These are phyloP conservation scores for Peromyscus melanophrys DNA, from an alignment of 2,797 vertebrate genomes.

Conservation along the genomic window DNA sequence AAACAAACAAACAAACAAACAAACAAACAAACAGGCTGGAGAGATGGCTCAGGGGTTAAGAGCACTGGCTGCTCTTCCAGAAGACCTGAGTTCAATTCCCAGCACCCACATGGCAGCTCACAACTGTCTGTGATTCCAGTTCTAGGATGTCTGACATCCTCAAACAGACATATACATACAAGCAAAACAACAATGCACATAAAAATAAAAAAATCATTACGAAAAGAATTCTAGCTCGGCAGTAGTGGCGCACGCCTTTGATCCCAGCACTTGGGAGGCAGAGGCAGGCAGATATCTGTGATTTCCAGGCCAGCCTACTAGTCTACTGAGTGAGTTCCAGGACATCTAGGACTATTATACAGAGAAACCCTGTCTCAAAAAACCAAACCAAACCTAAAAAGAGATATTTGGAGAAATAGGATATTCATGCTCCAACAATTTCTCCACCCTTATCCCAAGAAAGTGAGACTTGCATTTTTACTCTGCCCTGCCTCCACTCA, in stretches of 20 bases:
- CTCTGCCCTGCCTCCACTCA: background rate
- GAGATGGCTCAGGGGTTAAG: background rate
- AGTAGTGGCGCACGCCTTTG: background rate
- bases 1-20: no score
- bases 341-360: background rate
- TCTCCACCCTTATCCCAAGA: background rate
- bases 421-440: background rate
- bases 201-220: no score
- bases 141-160: background rate
- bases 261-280: background rate
- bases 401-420: background rate
- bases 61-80: background rate
- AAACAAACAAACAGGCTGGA: background rate
- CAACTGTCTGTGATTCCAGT: background rate
- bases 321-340: background rate
- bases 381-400: background rate
- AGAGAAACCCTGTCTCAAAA: background rate
- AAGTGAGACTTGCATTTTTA: background rate
- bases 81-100: background rate
- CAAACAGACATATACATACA: background rate
- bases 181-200: background rate
- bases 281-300: background rate
- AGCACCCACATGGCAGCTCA: background rate
- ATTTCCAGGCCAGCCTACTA: background rate
- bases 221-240: background rate